phyloP scores from a whole-genome alignment of 2,888 invertebrate species.

The Ernsta delagoae region DNA sequence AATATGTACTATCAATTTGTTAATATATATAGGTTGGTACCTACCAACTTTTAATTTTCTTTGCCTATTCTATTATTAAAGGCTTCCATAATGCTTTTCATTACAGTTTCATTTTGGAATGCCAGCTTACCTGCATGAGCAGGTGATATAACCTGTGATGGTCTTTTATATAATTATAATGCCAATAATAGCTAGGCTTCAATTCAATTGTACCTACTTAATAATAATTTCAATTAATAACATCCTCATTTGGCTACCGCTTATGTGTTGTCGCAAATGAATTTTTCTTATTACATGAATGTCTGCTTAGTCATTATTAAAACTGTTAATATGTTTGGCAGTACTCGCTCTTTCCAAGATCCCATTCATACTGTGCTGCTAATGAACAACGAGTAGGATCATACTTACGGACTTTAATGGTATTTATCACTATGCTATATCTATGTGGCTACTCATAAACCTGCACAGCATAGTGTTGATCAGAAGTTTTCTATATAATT shows the following conservation, averaged over 20 bases:
- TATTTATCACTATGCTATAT: conserved; percentile 63
- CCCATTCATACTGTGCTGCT: conserved; percentile 80
- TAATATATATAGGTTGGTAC: too few relatives aligned
- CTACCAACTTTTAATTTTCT: not conserved
- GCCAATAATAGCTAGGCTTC: conserved; percentile 6
- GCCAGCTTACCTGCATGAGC: not conserved
- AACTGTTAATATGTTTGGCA: conserved; percentile 58
- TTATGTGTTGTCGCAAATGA: not conserved
- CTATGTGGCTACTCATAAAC: conserved; percentile 22
- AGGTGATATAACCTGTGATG: too few relatives aligned
- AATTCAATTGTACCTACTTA: too few relatives aligned
- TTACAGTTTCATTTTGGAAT: not conserved
- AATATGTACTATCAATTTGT: too few relatives aligned
- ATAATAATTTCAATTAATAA: too few relatives aligned
- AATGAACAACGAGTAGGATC: conserved; percentile 79
- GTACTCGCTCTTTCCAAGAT: conserved; percentile 77
- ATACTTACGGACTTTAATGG: conserved; percentile 78
- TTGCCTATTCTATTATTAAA: not conserved
- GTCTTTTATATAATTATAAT: not conserved
- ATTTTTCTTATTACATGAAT: not conserved
- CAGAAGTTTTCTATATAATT: conserved; percentile 29
- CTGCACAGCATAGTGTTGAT: conserved; percentile 34
- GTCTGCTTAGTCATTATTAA: conserved; percentile 5
- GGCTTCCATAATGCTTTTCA: not conserved
- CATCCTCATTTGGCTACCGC: too few relatives aligned